A percentile compares a stretch with the other conserved stretches of the same genome.
These are phyloP conservation scores for Drosophila neocordata DNA, from an alignment of 1,140 invertebrate genomes.

Conservation along the genomic window DNA sequence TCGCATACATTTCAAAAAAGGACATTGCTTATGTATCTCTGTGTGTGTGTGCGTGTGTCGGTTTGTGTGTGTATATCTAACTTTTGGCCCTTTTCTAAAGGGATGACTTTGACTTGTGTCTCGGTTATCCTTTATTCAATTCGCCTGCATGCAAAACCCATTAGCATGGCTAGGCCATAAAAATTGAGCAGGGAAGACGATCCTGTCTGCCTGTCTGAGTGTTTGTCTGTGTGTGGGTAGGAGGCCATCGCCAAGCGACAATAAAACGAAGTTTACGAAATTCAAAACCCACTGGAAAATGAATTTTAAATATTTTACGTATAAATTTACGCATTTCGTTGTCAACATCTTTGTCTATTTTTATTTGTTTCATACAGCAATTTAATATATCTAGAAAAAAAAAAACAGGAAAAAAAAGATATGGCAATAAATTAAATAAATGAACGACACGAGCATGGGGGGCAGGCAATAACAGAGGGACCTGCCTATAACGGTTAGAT, in stretches of 20 bases:
- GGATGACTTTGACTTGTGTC: slow-evolving; percentile 33
- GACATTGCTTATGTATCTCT: slow-evolving; percentile 19
- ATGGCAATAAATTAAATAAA: slow-evolving; percentile 1
- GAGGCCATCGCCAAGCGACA: slow-evolving; percentile 9
- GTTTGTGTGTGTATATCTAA: neutral
- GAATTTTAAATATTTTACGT: slow-evolving; percentile 67
- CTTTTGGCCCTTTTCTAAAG: slow-evolving; percentile 13
- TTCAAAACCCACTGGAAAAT: slow-evolving; percentile 38
- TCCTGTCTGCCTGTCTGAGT: no score
- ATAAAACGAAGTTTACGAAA: slow-evolving; percentile 35
- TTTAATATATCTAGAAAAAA: slow-evolving; percentile 3
- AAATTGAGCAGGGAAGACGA: slow-evolving; percentile 33
- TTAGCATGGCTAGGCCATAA: slow-evolving; percentile 52
- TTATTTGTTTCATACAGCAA: slow-evolving; percentile 22
- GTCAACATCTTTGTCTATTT: slow-evolving; percentile 41
- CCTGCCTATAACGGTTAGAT: neutral
- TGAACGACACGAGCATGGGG: neutral
- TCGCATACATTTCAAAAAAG: slow-evolving; percentile 26
- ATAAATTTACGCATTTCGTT: slow-evolving; percentile 45
- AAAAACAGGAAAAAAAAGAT: neutral
- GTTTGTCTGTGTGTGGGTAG: no score
- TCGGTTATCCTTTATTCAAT: slow-evolving; percentile 48
- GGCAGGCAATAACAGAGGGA: neutral
- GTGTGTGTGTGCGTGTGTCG: neutral
- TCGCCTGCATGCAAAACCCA: slow-evolving; percentile 45